Evolutionary conservation across 2,888 invertebrate species (phyloP).

Genomic region (Thera britannica): DNA sequence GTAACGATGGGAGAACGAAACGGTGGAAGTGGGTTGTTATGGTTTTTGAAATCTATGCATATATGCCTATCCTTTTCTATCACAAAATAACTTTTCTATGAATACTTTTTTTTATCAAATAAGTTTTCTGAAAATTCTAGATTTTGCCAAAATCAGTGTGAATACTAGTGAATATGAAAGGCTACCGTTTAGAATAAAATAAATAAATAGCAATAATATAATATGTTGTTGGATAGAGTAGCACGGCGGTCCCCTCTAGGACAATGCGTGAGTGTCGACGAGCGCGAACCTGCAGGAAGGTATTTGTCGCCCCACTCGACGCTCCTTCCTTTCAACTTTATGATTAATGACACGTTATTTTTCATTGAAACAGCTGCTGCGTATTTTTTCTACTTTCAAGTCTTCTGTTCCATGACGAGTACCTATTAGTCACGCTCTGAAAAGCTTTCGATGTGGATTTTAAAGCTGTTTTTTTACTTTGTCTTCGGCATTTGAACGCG

Average conservation of each 20-base stretch:
- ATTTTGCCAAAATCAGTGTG: too few relatives aligned
- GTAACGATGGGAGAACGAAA: too few relatives aligned
- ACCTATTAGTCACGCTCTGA: slow-evolving; percentile 77
- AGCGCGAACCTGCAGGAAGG: slow-evolving; percentile 62
- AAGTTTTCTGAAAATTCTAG: too few relatives aligned
- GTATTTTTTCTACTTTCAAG: slow-evolving; percentile 77
- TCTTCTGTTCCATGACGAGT: slow-evolving; percentile 74
- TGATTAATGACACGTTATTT: slow-evolving; percentile 82
- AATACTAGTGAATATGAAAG: too few relatives aligned
- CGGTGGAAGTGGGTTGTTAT: too few relatives aligned
- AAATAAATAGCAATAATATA: neutral
- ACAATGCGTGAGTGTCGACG: slow-evolving; percentile 56
- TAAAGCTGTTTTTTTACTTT: slow-evolving; percentile 59
- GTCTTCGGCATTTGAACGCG: slow-evolving; percentile 54
- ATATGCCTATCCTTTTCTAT: too few relatives aligned
- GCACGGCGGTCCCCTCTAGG: slow-evolving; percentile 2
- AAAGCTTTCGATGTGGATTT: slow-evolving; percentile 69
- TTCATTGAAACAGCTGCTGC: slow-evolving; percentile 80
- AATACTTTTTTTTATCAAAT: too few relatives aligned
- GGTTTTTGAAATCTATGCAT: too few relatives aligned
- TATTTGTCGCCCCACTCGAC: slow-evolving; percentile 76
- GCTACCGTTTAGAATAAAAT: too few relatives aligned
- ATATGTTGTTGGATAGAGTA: neutral
- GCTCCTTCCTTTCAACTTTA: slow-evolving; percentile 76
- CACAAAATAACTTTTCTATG: too few relatives aligned